Evolutionary conservation across 1,140 invertebrate species (phyloP), one percentile per base, ranked within the genome.

Genomic region (Euura saliciscinereae): DNA sequence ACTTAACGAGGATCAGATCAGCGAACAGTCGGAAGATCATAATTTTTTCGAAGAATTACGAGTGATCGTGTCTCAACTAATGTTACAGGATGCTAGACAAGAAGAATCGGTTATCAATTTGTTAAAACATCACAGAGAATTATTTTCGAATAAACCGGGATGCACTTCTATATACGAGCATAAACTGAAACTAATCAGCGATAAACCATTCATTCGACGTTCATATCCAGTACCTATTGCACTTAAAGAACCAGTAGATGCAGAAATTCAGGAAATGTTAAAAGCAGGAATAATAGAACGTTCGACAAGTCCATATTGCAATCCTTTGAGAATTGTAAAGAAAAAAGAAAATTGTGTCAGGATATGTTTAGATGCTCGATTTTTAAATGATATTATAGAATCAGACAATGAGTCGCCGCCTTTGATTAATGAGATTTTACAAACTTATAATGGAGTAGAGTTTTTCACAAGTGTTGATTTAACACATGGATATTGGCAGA

Each of bases 231-330:
- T 80, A 11, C 76, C 76, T 2, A 59, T 73, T 2, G n/a, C 44
- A 65, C 6, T 75, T 2, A n/a, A 72, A n/a, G 3, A 44, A n/a
- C 71, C 65, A 13, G 73, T 74, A 13, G 68, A 73, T n/a, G 8
- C 66, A 28, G 43, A 67, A 44, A 70, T 80, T 1, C 8, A 71
- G 0, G 44, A 69, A 45, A 77, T 79, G 74, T 45, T 80, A 10
- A 11, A 71, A 5, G 28, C 70, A 3, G 68, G 73, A 2, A 77
- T 82, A 6, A 77, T 81, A 2, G 77, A 78, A 64, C 45, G 78
- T 4, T 71, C 77, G 10, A 44, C 69, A 7, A 82, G 79, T 2
- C 73, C 78, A 6, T 84, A 78, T 71, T 76, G 76, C 70, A 85
- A 80, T 71, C 83, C 79, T 3, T 59, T 83, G 6, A 73, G 76